Percentiles rank a stretch among this genome's conserved stretches.
Conservation (phyloP, 1,140 invertebrate genomes). For the Lepidurus couesii region DNA sequence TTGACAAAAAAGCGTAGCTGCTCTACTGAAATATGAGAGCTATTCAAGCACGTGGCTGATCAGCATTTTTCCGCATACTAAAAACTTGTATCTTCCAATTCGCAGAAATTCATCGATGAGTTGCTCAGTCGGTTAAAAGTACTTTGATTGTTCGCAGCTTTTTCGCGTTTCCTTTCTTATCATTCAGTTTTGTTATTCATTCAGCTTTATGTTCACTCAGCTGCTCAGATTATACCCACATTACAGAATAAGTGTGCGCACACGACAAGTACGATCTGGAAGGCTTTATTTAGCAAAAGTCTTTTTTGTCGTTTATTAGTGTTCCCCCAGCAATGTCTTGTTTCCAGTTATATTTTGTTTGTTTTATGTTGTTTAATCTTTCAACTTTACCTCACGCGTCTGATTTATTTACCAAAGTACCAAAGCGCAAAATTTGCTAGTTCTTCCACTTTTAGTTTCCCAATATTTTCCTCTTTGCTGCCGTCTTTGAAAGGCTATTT, state of each 20-base stretch:
- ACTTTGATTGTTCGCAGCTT: constrained; percentile 32
- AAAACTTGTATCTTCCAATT: constrained; percentile 1
- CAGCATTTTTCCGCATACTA: background rate
- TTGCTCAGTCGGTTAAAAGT: constrained; percentile 35
- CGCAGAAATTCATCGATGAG: constrained; percentile 37
- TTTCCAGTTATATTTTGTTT: background rate
- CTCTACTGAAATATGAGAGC: background rate
- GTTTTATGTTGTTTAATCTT: background rate
- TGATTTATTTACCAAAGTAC: background rate
- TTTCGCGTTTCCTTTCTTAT: background rate
- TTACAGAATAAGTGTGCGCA: constrained; percentile 2
- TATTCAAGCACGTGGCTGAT: background rate
- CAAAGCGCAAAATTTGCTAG: background rate
- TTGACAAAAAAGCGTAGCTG: background rate
- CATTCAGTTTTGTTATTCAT: background rate
- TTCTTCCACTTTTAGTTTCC: background rate
- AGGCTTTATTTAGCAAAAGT: background rate
- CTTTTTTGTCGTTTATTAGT: background rate
- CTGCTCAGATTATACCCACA: background rate
- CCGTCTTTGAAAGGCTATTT: background rate
- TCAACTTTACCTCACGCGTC: background rate
- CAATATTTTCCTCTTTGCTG: background rate
- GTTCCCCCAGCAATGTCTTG: background rate
- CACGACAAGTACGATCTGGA: background rate
- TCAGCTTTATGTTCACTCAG: background rate